Conservation (phyloP, 2,113 vertebrate genomes). For the Toxotes jaculatrix region DNA sequence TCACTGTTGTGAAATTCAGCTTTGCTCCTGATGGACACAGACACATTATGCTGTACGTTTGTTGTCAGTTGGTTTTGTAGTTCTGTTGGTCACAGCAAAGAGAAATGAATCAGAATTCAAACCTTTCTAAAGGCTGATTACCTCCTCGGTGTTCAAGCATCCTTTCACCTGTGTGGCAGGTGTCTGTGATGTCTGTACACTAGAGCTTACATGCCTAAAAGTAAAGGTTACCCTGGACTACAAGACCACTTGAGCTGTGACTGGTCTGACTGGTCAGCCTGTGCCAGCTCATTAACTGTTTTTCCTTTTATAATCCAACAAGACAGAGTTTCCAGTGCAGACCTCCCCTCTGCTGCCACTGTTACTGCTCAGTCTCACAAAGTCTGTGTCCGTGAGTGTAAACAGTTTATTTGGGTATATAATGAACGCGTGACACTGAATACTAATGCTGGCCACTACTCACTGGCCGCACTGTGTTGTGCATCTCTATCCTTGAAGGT, state of each 20-base stretch:
- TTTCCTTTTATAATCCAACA: neutral
- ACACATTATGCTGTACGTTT: neutral
- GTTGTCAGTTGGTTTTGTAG: too few relatives aligned
- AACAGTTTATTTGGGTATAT: neutral
- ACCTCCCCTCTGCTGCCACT: neutral
- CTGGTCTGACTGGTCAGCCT: too few relatives aligned
- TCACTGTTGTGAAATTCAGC: neutral
- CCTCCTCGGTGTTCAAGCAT: neutral
- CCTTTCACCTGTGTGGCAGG: constrained; percentile 4
- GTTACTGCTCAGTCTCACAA: neutral
- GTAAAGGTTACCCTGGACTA: neutral
- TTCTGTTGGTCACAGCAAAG: too few relatives aligned
- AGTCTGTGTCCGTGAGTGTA: neutral
- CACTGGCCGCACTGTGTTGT: neutral
- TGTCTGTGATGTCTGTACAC: neutral
- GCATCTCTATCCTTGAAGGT: neutral
- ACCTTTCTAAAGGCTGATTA: neutral
- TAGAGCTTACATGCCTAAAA: neutral
- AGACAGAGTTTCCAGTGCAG: neutral
- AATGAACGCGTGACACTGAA: neutral
- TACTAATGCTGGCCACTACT: neutral
- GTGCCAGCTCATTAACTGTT: neutral
- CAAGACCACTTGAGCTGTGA: too few relatives aligned
- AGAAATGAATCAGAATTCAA: too few relatives aligned
- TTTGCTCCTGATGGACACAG: too few relatives aligned